Evolutionary conservation across 2,888 invertebrate genomes (phyloP), one percentile per base, ranked within the genome.

Genomic region (Aphrophora alni): DNA sequence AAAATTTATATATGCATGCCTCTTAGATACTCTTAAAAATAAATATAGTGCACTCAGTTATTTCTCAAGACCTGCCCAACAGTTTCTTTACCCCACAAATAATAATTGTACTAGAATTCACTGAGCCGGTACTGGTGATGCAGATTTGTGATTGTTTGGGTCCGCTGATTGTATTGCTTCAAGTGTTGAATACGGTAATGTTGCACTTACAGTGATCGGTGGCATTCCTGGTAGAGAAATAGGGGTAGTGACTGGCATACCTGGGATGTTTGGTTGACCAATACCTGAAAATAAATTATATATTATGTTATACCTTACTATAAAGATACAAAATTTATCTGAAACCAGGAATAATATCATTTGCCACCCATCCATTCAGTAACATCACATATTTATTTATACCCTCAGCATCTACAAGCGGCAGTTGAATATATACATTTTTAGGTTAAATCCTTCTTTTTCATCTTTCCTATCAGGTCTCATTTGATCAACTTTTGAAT

Each of bases 221-320:
- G 95, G 95, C 94, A 95, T 93, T 44, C 95, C 95, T 28, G 94
- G 94, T 83, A 94, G 88, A 17, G 93, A 92, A 71, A 94, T 92
- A 0, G 94, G 93, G 0, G 93, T 94, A 38, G 93, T 91, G 21
- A 93, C 90, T 0, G 89, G 88, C 86, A 87, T 85, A 17, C 87
- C 87, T 44, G 88, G 85, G 74, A 81, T 81, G 14, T 51, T 75
- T 25, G 75, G 78, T 24, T 77, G 81, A 8, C 21, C n/a, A n/a
- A 59, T 59, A 12, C 59, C 59, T 59, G 21, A 59, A 59, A 1
- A 59, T 21, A 59, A 59, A 33, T 8, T 8, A 33, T 5, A 33
- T 33, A 5, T 5, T 33, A 8, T 33, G 33, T 5, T 33, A 33
- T 3, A 33, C 33, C 33, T 33, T n/a, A n/a, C n/a, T n/a, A n/a